These are phyloP conservation scores for Drosophila borealis DNA, from an alignment of 2,888 invertebrate species.

Conservation along the genomic window DNA sequence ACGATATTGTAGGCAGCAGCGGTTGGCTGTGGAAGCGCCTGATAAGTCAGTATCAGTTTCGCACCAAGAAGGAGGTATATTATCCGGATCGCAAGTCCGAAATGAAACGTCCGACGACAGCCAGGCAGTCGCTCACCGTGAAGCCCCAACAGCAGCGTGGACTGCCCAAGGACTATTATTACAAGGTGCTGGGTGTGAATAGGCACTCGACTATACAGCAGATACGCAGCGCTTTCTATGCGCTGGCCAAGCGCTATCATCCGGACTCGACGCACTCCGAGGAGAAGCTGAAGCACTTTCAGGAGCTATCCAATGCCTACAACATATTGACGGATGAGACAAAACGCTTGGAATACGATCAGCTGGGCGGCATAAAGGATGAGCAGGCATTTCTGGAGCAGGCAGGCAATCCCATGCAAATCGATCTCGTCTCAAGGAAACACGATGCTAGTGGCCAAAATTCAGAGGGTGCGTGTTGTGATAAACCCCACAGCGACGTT, in stretches of 20 bases:
- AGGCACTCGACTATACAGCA: constrained; percentile 72
- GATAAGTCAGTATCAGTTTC: constrained; percentile 74
- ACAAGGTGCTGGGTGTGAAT: constrained; percentile 79
- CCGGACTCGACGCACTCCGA: constrained; percentile 78
- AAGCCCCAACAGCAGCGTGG: constrained; percentile 45
- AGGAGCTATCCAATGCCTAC: constrained; percentile 99
- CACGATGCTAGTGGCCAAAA: constrained; percentile 20
- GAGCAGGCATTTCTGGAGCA: constrained; percentile 73
- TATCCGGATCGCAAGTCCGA: constrained; percentile 80
- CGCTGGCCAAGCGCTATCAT: constrained; percentile 83
- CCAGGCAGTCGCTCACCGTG: constrained; percentile 3
- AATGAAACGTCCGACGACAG: constrained; percentile 49
- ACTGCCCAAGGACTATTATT: constrained; percentile 80
- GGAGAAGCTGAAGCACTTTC: constrained; percentile 85
- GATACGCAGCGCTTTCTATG: constrained; percentile 82
- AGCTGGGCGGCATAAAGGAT: constrained; percentile 71
- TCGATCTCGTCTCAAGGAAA: constrained; percentile 34
- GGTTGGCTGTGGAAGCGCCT: constrained; percentile 36
- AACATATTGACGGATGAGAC: constrained; percentile 94
- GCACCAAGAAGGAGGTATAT: constrained; percentile 63
- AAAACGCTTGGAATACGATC: constrained; percentile 89
- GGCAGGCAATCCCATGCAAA: constrained; percentile 65
- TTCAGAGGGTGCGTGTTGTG: constrained; percentile 51
- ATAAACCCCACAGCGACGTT: no score
- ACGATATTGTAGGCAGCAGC: neutral